Percentiles rank a stretch among this genome's conserved stretches.
These are phyloP conservation scores for Miniopterus natalensis DNA, from an alignment of 2,113 vertebrate species.

Conservation along the genomic window DNA sequence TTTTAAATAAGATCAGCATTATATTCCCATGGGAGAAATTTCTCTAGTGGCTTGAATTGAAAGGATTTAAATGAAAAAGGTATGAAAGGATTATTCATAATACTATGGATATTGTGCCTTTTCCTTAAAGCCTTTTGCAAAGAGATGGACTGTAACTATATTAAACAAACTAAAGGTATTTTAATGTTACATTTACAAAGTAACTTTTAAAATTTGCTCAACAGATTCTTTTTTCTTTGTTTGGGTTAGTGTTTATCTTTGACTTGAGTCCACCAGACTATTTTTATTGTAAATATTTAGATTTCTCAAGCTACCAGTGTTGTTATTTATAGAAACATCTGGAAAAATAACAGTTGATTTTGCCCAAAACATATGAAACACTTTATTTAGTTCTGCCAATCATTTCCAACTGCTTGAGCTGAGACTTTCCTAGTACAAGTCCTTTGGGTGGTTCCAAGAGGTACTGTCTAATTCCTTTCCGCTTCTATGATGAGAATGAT, in stretches of 20 bases:
- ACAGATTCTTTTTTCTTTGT: neutral
- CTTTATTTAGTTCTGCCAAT: neutral
- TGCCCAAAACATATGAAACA: neutral
- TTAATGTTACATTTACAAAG: neutral
- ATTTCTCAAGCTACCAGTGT: neutral
- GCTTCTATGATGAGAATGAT: neutral
- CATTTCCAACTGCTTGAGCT: neutral
- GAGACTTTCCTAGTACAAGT: neutral
- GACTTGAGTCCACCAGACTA: neutral
- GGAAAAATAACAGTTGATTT: neutral
- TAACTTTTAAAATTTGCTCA: neutral
- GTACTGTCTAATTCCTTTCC: neutral
- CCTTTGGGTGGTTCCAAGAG: neutral
- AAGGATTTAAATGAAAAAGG: neutral
- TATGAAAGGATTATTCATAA: neutral
- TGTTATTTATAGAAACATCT: neutral
- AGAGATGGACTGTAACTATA: neutral
- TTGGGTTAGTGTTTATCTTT: neutral
- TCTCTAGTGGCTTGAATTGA: neutral
- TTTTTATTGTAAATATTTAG: neutral
- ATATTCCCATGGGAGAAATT: neutral
- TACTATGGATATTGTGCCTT: neutral
- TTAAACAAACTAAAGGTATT: neutral
- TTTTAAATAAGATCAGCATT: neutral
- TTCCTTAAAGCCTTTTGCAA: neutral